Base-by-base conservation (phyloP, 1,140 invertebrate genomes). In the Lordiphosa clarofinis region DNA sequence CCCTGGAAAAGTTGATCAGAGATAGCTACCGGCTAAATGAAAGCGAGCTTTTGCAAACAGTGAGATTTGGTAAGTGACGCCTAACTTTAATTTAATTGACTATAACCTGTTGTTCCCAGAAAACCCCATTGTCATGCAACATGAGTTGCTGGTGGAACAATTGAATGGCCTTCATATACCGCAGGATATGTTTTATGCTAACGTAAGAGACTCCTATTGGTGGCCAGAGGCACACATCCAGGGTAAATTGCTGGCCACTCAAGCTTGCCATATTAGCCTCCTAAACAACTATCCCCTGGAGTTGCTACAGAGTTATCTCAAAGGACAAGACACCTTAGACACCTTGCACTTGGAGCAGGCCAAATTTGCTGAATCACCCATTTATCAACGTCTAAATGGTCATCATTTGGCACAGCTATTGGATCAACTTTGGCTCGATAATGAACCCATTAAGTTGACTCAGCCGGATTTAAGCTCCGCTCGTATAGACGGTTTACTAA, bases 11-110 rank as follows among this genome's bases (percentile, higher is more conserved):
- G 38, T 56, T 90, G 5, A 46, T 84, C 15, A 57, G 59, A 8
- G 75, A 87, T 2, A 89, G 87, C 43, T 89, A 90, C 19, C 89
- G 89, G 62, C 62, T 86, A 1, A 89, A 90, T 69, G 78, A 81
- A 46, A 60, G 73, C 36, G 75, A 87, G 50, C 50, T 69, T 28
- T 76, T 91, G 57, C 50, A 78, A 49, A 28, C 56, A 6, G 87
- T 82, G 9, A 69, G 59, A 49, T 90, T 91, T 78, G 81, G 89
- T 90, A 59, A 87, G 72, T 60, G 24, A 2, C 9, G 7, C n/a
- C 3, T 24, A 4, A 40, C 24, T 55, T 8, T 28, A 6, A 8
- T 46, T 31, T 4, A 11, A 11, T 46, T 5, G 21, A 24, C 21
- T 24, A 24, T 24, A 24, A 24, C 21, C 19, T 24, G 11, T 5